Base-by-base conservation (phyloP, 2,113 vertebrate species). In the Eonycteris spelaea region DNA sequence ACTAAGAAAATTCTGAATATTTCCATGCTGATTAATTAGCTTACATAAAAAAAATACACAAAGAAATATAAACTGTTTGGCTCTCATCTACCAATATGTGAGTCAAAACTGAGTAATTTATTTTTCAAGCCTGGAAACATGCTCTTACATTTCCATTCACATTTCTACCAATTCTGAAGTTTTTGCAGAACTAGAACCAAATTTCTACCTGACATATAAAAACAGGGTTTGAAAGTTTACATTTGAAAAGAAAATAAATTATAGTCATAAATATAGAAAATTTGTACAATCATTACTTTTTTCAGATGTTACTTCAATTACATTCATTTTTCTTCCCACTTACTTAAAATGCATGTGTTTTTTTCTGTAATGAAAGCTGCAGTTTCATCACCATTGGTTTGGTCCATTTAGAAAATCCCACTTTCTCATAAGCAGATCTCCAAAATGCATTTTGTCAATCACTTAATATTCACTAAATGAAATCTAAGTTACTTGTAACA, bases 391-490 rank as follows among this genome's bases (percentile, higher is more conserved):
- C 10, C 6, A 63, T 48, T 86, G 18, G n/a, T 82, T 82, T 93
- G 43, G 33, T 67, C 40, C 70, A 87, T 4, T 91, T 84, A 70
- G 57, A 84, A 78, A 92, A 90, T 65, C 19, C 15, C 19, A 77
- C 70, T 51, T 78, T 78, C 70, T 78, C 68, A 94, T 84, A 87
- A 70, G 21, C 77, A 59, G 33, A 78, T 96, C 95, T 97, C 95
- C 21, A 84, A 96, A 97, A 86, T 85, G 57, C 65, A 93, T 95
- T 97, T 96, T 53, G 83, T 95, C 28, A 93, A 51, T 90, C 83
- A 95, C 87, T 98, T 97, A 96, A 86, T 97, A 97, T 96, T 98
- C 85, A 92, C 91, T 79, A 97, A 96, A 87, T 95, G 78, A 97
- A 75, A 97, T 82, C 75, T 95, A 91, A 94, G 57, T 96, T 96